Evolutionary conservation across 2,888 invertebrate genomes (phyloP).

Genomic region (Pammene aurita): DNA sequence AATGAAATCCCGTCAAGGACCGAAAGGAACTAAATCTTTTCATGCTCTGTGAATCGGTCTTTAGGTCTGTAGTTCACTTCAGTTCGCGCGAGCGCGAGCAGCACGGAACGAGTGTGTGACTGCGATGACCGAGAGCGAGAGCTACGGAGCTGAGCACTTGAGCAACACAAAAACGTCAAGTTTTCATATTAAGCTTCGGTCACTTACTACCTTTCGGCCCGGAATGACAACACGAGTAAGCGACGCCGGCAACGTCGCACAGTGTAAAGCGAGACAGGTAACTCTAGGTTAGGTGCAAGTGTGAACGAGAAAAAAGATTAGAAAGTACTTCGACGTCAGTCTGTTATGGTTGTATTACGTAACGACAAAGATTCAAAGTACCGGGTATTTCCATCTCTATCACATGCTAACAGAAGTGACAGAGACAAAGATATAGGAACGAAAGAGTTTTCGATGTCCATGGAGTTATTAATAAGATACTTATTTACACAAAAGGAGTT

Average conservation of each 20-base stretch:
- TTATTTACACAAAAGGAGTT: not conserved
- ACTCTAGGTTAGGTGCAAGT: not conserved
- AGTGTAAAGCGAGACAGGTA: not conserved
- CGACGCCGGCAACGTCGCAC: conserved; percentile 5
- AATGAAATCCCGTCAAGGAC: no score
- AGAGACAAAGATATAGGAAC: conserved; percentile 1
- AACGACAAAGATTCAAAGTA: not conserved
- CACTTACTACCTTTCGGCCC: no score
- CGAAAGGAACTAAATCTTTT: no score
- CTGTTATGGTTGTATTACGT: not conserved
- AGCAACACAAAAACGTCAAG: no score
- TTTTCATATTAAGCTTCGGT: no score
- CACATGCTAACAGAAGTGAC: not conserved
- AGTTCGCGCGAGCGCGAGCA: no score
- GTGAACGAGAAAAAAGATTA: conserved; percentile 7
- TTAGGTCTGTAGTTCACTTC: no score
- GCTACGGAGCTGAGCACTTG: no score
- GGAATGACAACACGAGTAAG: no score
- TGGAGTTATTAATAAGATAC: conserved; percentile 7
- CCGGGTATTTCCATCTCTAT: not conserved
- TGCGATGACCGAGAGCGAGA: no score
- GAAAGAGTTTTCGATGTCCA: conserved; percentile 6
- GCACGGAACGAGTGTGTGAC: no score
- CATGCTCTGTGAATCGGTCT: no score
- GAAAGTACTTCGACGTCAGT: not conserved